Evolutionary conservation across 2,113 vertebrate species (phyloP), one percentile per base, ranked within the genome.

Genomic region (Notechis scutatus): DNA sequence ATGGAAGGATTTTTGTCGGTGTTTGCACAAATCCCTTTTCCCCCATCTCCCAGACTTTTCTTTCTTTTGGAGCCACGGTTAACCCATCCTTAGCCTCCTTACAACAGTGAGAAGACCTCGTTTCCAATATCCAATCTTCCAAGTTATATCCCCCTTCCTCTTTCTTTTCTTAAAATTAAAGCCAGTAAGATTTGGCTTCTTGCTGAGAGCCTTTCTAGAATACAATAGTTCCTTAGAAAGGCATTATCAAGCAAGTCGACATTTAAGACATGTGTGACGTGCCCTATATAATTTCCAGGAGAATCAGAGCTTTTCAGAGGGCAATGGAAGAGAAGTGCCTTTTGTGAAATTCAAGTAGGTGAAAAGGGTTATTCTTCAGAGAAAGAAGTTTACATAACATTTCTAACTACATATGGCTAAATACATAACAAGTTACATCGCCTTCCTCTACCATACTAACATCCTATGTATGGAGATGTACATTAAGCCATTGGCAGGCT

Each of bases 181-280:
- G n/a, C 88, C 96, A 97, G 96, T 94, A 96, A 93, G 90, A 93
- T 96, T 93, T 93, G 94, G 94, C 96, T 96, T 96, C 95, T 94
- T 61, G 90, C 34, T 96, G 26, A 92, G 95, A 96, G 96, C 95
- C 96, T 97, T 97, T 96, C 94, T 92, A 87, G 97, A 97, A 96
- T 56, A 95, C n/a, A 97, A 96, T 57, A 97, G 97, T 97, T 97
- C 97, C 97, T 97, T 97, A 96, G 96, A 97, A 97, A 97, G 97
- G 96, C 90, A 94, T 95, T 96, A 94, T 91, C 95, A 97, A 97
- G 97, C 97, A 97, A 96, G 94, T 93, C 96, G 97, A 97, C 97
- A 96, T 94, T 95, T 94, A 93, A 95, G 96, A 97, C 95, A 90
- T 92, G 96, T 88, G 93, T 47, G 47, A 47, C 47, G 47, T 47